phyloP scores from a whole-genome alignment of 2,888 invertebrate species.

The Archips crataeganus region DNA sequence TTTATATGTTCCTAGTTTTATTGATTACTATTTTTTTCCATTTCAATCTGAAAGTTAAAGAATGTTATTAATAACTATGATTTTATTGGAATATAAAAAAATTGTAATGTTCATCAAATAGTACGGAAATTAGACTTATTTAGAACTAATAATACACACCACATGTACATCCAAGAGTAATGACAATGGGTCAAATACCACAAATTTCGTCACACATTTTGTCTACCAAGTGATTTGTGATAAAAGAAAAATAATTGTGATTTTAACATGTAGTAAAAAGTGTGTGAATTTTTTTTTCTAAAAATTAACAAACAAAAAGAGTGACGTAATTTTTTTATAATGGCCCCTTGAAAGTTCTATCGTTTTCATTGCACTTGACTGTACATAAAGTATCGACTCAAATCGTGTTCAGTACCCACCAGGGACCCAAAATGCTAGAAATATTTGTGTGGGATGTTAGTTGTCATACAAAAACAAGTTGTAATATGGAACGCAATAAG shows the following conservation, averaged over 20 bases:
- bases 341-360: not conserved
- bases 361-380: not conserved
- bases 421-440: not conserved
- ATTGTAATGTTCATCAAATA: not conserved
- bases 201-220: too few species aligned
- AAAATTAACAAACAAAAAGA: too few species aligned
- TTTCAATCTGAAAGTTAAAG: constrained; percentile 22
- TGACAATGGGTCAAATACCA: not conserved
- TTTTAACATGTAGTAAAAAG: too few species aligned
- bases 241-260: too few species aligned
- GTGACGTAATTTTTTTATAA: too few species aligned
- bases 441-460: not conserved
- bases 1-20: constrained; percentile 56
- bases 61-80: constrained; percentile 1
- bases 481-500: constrained; percentile 54
- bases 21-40: constrained; percentile 41
- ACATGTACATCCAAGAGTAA: not conserved
- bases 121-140: constrained; percentile 5
- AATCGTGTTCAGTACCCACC: not conserved
- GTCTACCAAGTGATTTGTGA: too few species aligned
- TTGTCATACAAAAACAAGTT: constrained; percentile 1
- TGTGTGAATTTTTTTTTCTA: too few species aligned
- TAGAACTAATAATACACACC: not conserved
- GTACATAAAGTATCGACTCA: not conserved
- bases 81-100: not conserved